Percentiles rank a stretch among this genome's conserved stretches.
Conservation (phyloP, 1,140 invertebrate genomes). For the Drosophila kohkoa region DNA sequence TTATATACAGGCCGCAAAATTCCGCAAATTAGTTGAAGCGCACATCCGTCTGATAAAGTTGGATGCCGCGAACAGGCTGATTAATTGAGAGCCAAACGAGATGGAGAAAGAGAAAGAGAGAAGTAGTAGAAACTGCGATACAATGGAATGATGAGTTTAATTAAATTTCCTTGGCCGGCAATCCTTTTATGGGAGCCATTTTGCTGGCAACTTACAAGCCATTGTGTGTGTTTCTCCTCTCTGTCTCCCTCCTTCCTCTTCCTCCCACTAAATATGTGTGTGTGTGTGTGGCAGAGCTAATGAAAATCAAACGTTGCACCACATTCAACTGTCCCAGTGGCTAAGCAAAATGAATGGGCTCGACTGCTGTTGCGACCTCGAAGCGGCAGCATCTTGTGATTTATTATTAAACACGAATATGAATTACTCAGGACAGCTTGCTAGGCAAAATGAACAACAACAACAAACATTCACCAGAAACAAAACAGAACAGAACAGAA, state of each 20-base stretch:
- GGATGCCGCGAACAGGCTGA: constrained; percentile 37
- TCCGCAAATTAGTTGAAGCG: constrained; percentile 74
- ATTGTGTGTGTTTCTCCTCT: constrained; percentile 7
- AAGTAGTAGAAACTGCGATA: constrained; percentile 20
- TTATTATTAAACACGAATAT: constrained; percentile 82
- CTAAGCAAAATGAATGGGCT: constrained; percentile 47
- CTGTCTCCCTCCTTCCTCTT: neutral
- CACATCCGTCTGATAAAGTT: constrained; percentile 72
- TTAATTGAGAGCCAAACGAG: constrained; percentile 61
- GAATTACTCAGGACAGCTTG: constrained; percentile 62
- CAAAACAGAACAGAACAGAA: constrained; percentile 21
- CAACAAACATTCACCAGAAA: neutral
- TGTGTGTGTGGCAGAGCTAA: constrained; percentile 34
- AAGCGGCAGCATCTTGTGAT: constrained; percentile 74
- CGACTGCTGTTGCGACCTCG: constrained; percentile 26
- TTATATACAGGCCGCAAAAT: constrained; percentile 60
- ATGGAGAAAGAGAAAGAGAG: neutral
- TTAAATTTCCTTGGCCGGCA: constrained; percentile 78
- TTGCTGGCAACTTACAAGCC: constrained; percentile 44
- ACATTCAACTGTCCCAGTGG: constrained; percentile 51
- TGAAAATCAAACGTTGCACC: constrained; percentile 69
- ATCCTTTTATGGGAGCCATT: constrained; percentile 78
- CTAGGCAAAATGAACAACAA: constrained; percentile 41
- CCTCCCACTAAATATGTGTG: constrained; percentile 3
- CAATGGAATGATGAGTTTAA: constrained; percentile 72